Evolutionary conservation across 1,140 invertebrate genomes (phyloP).

Genomic region (Choristoneura fumiferana): DNA sequence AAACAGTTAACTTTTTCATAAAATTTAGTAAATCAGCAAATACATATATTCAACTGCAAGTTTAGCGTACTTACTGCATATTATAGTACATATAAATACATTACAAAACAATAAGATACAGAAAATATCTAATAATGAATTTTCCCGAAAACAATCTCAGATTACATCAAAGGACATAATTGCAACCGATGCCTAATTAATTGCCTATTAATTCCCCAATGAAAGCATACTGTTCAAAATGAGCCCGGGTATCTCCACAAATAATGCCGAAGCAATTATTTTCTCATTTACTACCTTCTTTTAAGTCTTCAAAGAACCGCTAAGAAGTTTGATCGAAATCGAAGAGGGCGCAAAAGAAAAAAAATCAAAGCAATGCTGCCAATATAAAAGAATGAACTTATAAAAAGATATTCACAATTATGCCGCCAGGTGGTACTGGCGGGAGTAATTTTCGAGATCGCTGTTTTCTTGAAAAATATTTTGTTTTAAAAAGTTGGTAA

Average conservation of each 20-base stretch:
- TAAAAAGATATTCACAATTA: constrained; percentile 52
- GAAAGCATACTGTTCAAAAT: constrained; percentile 29
- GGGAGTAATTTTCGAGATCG: constrained; percentile 38
- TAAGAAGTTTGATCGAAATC: constrained; percentile 55
- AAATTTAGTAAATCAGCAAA: too few species aligned
- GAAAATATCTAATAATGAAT: too few species aligned
- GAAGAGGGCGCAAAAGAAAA: constrained; percentile 27
- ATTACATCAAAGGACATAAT: constrained; percentile 29
- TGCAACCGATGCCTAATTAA: constrained; percentile 35
- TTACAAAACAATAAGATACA: too few species aligned
- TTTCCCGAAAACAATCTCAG: neutral
- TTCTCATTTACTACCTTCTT: constrained; percentile 53
- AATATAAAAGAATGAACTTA: constrained; percentile 50
- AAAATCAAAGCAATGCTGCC: constrained; percentile 54
- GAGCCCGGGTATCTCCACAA: constrained; percentile 35
- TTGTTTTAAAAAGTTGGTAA: constrained; percentile 39
- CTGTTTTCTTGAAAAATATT: constrained; percentile 33
- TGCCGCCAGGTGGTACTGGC: constrained; percentile 55
- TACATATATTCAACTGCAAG: too few species aligned
- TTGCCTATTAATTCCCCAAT: constrained; percentile 32
- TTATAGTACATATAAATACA: too few species aligned
- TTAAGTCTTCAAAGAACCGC: constrained; percentile 42
- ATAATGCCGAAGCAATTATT: constrained; percentile 53
- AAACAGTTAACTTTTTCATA: too few species aligned
- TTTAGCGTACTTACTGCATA: too few species aligned